phyloP scores from a whole-genome alignment of 2,113 vertebrate genomes.

The Oryzias woworae region DNA sequence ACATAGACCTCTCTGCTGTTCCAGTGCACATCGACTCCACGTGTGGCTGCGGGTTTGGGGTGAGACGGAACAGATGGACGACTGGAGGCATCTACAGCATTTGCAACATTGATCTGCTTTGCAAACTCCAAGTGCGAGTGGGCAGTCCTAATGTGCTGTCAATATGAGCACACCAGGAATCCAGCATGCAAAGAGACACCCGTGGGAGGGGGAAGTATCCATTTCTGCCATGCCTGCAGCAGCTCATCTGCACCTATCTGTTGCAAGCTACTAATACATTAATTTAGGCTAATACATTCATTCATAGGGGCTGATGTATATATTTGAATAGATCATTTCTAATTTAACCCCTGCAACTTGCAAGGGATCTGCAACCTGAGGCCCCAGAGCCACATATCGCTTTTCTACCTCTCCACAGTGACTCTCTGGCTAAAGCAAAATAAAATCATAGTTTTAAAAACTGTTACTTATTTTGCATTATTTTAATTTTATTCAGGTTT shows the following conservation, averaged over 20 bases:
- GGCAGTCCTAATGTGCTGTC: conserved; percentile 29
- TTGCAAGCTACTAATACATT: conserved; percentile 13
- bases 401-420: too few species aligned
- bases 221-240: conserved; percentile 23
- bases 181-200: conserved; percentile 8
- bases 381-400: too few species aligned
- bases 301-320: not conserved
- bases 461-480: too few species aligned
- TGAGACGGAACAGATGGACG: not conserved
- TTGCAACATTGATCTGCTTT: conserved; percentile 47
- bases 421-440: too few species aligned
- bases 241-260: conserved; percentile 27
- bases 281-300: not conserved
- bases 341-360: too few species aligned
- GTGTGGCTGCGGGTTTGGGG: not conserved
- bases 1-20: conserved; percentile 29
- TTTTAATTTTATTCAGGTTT: too few species aligned
- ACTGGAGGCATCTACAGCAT: conserved; percentile 7
- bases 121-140: conserved; percentile 27
- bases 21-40: conserved; percentile 13
- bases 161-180: conserved; percentile 32
- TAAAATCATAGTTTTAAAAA: too few species aligned
- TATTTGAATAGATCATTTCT: conserved; percentile 5
- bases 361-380: too few species aligned
- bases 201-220: conserved; percentile 20